A percentile compares a stretch with the other conserved stretches of the same genome.
phyloP scores from a whole-genome alignment of 1,140 invertebrate species.

The Hyles vespertilio region DNA sequence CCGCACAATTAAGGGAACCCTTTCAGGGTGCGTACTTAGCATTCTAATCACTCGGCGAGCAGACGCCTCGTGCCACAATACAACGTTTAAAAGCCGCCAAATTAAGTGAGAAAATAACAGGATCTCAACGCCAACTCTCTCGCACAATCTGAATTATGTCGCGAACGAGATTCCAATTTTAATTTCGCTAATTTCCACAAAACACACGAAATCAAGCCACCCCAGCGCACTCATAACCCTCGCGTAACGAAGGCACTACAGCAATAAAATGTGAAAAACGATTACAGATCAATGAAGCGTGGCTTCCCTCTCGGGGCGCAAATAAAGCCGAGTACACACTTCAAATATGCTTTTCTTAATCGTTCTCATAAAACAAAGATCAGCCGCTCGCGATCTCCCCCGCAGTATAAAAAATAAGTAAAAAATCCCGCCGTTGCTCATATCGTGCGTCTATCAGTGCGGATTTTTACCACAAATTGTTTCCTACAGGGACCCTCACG shows the following conservation, averaged over 20 bases:
- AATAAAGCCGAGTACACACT: constrained; percentile 73
- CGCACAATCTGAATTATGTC: constrained; percentile 34
- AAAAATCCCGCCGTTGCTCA: constrained; percentile 55
- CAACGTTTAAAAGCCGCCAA: constrained; percentile 44
- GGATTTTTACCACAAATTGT: constrained; percentile 64
- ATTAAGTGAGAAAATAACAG: constrained; percentile 57
- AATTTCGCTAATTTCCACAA: constrained; percentile 36
- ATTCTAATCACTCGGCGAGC: constrained; percentile 53
- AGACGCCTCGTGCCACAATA: constrained; percentile 44
- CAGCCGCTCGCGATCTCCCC: constrained; percentile 54
- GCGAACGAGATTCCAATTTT: constrained; percentile 32
- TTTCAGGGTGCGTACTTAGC: constrained; percentile 45
- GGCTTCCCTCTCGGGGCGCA: constrained; percentile 61
- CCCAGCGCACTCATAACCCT: constrained; percentile 51
- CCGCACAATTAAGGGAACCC: constrained; percentile 61
- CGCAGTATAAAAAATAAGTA: constrained; percentile 46
- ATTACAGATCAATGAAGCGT: constrained; percentile 74
- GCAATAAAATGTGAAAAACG: constrained; percentile 71
- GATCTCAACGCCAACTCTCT: constrained; percentile 14
- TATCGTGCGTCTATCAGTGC: constrained; percentile 51
- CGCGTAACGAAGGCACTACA: constrained; percentile 44
- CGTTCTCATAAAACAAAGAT: constrained; percentile 76
- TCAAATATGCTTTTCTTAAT: constrained; percentile 76
- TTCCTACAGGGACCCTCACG: constrained; percentile 40
- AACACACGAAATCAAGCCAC: constrained; percentile 28